Evolutionary conservation across 1,140 invertebrate species (phyloP).

Genomic region (Drosophila tani): DNA sequence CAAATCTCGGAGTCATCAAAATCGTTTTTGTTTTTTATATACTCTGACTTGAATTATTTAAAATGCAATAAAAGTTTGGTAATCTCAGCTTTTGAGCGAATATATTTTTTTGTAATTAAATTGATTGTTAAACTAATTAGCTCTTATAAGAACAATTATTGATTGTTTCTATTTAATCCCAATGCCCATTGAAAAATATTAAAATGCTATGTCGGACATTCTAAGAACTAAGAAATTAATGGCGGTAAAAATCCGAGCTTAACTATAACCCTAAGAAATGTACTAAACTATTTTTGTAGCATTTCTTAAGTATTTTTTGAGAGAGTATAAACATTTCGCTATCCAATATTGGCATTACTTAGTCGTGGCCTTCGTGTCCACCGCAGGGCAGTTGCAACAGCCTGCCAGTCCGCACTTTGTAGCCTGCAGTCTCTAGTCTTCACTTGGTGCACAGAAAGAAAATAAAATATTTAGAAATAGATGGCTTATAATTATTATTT

Average conservation of each 20-base stretch:
- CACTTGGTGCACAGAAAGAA: not conserved
- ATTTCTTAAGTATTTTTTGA: not conserved
- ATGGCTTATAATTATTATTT: too few relatives aligned
- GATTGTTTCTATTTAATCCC: too few relatives aligned
- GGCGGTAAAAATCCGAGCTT: too few relatives aligned
- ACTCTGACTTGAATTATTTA: constrained; percentile 4
- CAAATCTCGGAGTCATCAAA: constrained; percentile 57
- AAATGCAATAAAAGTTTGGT: too few relatives aligned
- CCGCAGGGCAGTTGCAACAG: constrained; percentile 55
- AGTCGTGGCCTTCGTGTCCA: constrained; percentile 63
- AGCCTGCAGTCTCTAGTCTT: constrained; percentile 17
- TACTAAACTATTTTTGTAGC: not conserved
- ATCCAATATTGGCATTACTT: not conserved
- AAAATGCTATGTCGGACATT: too few relatives aligned
- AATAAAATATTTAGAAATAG: not conserved
- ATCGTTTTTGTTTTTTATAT: constrained; percentile 21
- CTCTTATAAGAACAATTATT: too few relatives aligned
- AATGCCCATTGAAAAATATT: too few relatives aligned
- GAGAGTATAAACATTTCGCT: constrained; percentile 3
- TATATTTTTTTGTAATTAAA: not conserved
- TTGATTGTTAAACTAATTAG: too few relatives aligned
- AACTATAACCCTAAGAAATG: not conserved
- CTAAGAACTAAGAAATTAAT: too few relatives aligned
- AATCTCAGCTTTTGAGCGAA: not conserved
- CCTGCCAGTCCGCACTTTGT: constrained; percentile 32